Conservation (phyloP, 2,113 vertebrate genomes). For the Myxocyprinus asiaticus region DNA sequence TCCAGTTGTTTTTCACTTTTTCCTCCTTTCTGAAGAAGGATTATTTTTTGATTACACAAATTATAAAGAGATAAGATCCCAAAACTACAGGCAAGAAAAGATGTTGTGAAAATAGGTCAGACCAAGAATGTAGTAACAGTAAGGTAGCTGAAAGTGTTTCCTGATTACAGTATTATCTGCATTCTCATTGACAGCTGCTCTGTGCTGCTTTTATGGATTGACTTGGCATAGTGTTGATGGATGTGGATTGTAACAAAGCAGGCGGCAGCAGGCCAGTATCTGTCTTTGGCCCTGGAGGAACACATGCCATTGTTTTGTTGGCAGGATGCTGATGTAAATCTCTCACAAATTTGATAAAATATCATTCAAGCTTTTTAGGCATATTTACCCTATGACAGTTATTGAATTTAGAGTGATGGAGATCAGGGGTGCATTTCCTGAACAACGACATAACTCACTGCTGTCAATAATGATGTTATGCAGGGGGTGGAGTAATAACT, state of each 20-base stretch:
- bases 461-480: no score
- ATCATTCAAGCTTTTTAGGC: not conserved
- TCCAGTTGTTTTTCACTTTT: no score
- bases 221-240: conserved; percentile 25
- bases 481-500: no score
- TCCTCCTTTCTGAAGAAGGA: no score
- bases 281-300: not conserved
- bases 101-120: no score
- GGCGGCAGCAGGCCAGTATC: no score
- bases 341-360: conserved; percentile 20
- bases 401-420: not conserved
- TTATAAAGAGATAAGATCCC: no score
- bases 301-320: conserved; percentile 1
- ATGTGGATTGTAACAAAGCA: not conserved
- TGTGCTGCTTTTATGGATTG: not conserved
- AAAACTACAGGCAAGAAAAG: no score
- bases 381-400: not conserved
- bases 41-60: no score
- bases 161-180: conserved; percentile 23
- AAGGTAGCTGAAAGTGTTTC: not conserved
- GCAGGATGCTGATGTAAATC: conserved; percentile 3
- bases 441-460: no score
- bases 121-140: not conserved
- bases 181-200: conserved; percentile 27
- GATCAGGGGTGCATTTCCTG: no score